phyloP scores from a whole-genome alignment of 2,113 vertebrate species.

The Tragelaphus strepsiceros region DNA sequence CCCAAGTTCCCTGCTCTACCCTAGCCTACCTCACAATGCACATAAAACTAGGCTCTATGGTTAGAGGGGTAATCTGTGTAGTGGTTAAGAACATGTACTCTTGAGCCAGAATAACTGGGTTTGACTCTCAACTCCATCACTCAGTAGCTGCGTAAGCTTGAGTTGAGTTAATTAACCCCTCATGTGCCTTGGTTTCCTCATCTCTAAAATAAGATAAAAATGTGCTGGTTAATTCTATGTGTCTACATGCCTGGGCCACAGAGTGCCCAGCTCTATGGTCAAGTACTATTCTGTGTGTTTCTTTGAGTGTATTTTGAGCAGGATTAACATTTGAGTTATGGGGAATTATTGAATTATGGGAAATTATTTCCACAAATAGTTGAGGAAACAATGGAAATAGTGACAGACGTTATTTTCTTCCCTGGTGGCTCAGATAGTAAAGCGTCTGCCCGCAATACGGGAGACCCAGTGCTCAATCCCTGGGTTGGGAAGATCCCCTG shows the following conservation, averaged over 20 bases:
- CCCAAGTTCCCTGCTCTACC: not conserved
- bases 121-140: not conserved
- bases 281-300: not conserved
- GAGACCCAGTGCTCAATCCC: not conserved
- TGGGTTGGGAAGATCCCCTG: not conserved
- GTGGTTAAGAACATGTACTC: not conserved
- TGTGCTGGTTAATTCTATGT: not conserved
- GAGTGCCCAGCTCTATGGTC: not conserved
- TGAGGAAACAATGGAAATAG: not conserved
- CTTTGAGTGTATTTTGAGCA: not conserved
- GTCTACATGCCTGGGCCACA: not conserved
- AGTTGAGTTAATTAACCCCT: not conserved
- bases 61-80: not conserved
- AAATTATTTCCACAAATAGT: not conserved
- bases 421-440: not conserved
- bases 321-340: not conserved
- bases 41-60: accelerated
- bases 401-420: not conserved
- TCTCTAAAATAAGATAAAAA: not conserved
- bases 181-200: not conserved
- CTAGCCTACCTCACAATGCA: not conserved
- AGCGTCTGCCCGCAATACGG: accelerated
- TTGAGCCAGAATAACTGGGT: not conserved
- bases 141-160: not conserved
- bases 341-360: not conserved